Conservation (phyloP, 2,888 invertebrate genomes). For the Subacronicta megacephala region DNA sequence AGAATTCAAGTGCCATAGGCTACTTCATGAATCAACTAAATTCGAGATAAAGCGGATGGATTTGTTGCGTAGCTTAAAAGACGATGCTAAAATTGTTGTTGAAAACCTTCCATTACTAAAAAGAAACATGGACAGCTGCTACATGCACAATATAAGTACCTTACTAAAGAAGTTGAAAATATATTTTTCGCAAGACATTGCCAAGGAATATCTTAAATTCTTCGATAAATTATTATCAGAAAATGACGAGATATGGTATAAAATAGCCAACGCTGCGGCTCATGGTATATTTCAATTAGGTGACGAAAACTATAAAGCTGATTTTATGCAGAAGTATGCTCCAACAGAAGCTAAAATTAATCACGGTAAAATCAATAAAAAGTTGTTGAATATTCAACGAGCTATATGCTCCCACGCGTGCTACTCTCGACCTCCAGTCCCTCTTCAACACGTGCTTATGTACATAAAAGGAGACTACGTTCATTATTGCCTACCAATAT, state of each 20-base stretch:
- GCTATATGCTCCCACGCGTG: constrained; percentile 68
- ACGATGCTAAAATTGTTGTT: constrained; percentile 31
- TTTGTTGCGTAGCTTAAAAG: constrained; percentile 34
- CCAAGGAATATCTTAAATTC: constrained; percentile 60
- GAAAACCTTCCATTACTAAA: constrained; percentile 30
- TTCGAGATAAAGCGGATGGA: constrained; percentile 1
- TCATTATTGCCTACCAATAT: constrained; percentile 65
- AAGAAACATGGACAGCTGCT: constrained; percentile 9
- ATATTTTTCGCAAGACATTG: constrained; percentile 70
- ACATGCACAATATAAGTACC: constrained; percentile 47
- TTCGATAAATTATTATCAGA: constrained; percentile 52
- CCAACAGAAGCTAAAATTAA: constrained; percentile 63
- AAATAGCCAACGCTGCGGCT: constrained; percentile 38
- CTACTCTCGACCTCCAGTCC: constrained; percentile 69
- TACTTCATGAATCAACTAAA: constrained; percentile 1
- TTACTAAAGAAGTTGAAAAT: constrained; percentile 68
- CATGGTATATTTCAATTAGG: constrained; percentile 66
- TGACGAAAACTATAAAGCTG: constrained; percentile 54
- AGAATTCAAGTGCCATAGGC: constrained; percentile 27
- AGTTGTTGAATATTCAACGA: constrained; percentile 60
- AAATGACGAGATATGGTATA: constrained; percentile 17
- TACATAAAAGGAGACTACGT: constrained; percentile 74
- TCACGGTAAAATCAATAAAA: constrained; percentile 45
- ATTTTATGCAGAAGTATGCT: constrained; percentile 63
- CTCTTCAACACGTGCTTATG: constrained; percentile 56